phyloP scores from a whole-genome alignment of 1,140 invertebrate species.

The Luehdorfia chinensis region DNA sequence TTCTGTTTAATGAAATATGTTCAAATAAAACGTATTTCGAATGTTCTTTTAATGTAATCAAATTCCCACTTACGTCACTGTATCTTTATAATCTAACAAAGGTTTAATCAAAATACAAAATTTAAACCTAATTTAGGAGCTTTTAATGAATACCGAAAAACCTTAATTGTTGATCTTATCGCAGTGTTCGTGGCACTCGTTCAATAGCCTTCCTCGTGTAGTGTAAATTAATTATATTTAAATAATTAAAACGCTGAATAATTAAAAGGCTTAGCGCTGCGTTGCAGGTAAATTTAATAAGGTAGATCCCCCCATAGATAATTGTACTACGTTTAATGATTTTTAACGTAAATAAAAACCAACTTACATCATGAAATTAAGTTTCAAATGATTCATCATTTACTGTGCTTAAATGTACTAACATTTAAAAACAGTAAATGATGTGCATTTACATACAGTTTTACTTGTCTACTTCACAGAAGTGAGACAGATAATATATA shows the following conservation, averaged over 20 bases:
- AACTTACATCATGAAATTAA: no score
- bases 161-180: constrained; percentile 6
- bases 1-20: no score
- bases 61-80: no score
- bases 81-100: no score
- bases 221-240: constrained; percentile 15
- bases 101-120: no score
- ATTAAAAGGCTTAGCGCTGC: constrained; percentile 12
- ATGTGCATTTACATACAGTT: background rate
- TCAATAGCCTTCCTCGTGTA: constrained; percentile 5
- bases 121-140: background rate
- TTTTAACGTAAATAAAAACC: constrained; percentile 7
- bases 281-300: constrained; percentile 18
- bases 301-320: background rate
- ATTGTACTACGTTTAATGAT: constrained; percentile 3
- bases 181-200: background rate
- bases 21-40: no score
- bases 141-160: constrained; percentile 2
- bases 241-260: constrained; percentile 16
- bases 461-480: background rate
- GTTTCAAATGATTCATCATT: no score
- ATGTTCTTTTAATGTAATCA: no score
- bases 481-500: background rate
- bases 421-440: no score
- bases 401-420: no score